Base-by-base conservation (phyloP, 2,797 vertebrate genomes). In the Agapornis canus region DNA sequence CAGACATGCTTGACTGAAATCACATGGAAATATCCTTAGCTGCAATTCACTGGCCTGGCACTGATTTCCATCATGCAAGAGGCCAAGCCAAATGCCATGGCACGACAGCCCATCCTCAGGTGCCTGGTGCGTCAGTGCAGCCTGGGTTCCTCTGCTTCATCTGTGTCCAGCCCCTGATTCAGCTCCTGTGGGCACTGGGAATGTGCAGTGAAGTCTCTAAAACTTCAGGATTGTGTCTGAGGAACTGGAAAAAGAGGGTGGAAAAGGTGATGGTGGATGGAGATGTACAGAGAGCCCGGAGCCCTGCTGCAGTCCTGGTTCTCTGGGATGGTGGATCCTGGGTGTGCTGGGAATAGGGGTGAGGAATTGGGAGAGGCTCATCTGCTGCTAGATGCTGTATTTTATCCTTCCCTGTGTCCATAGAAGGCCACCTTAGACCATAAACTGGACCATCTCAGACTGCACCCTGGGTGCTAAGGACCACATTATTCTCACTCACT, bases 11-110 rank as follows among this genome's bases (percentile, higher is more conserved):
- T 37, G 70, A 54, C 79, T 68, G 45, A 82, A 90, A 68, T 65
- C 65, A 18, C 56, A 64, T 13, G 75, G 70, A 81, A 84, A 64
- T 32, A 27, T 17, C 70, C 75, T 73, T 26, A 73, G 80, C 35
- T 49, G 82, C 25, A 26, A 7, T 22, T 63, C 25, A 11, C 12
- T 26, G 68, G 43, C 18, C 29, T 13, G 16, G 45, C 43, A 12
- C n/a, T 13, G 40, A 65, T 60, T 49, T 54, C 68, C 65, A 23
- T 29, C n/a, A 3, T 1, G 11, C 42, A 21, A 37, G 39, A 77
- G 29, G 49, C 43, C 1, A 2, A 27, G 52, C 59, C 21, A 25
- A 42, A 31, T 0, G 2, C 37, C 1, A 0, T 23, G 48, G 59
- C 4, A 1, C 2, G 12, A 19, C 23, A 29, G 35, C 43, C 35